These are phyloP conservation scores for Eueides isabella DNA, from an alignment of 1,140 invertebrate species.

Conservation along the genomic window DNA sequence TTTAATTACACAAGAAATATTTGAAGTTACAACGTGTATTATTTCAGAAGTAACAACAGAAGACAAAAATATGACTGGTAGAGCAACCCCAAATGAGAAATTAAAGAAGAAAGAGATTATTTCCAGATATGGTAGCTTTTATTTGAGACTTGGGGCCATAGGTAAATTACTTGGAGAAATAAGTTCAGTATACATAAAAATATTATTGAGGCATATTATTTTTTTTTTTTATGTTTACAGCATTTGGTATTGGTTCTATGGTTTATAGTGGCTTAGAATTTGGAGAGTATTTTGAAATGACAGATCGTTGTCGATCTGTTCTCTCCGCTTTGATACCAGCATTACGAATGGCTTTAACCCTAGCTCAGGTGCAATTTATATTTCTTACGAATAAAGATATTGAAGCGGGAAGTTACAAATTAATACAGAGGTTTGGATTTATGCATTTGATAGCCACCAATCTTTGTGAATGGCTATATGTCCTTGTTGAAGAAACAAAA, in stretches of 20 bases:
- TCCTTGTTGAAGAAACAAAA: conserved; percentile 91
- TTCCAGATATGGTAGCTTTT: conserved; percentile 88
- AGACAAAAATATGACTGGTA: conserved; percentile 60
- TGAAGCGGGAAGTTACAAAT: conserved; percentile 84
- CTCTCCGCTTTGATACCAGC: conserved; percentile 84
- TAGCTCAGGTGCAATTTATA: conserved; percentile 88
- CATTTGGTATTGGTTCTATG: conserved; percentile 88
- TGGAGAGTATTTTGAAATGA: conserved; percentile 86
- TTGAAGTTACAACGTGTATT: conserved; percentile 2
- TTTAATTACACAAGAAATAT: conserved; percentile 15
- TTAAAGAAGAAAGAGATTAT: conserved; percentile 71
- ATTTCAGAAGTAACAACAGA: conserved; percentile 60
- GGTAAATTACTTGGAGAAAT: conserved; percentile 65
- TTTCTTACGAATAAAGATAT: conserved; percentile 88
- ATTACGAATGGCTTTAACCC: conserved; percentile 85
- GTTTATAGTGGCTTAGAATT: conserved; percentile 88
- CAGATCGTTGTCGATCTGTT: conserved; percentile 83
- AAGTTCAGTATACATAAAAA: not conserved
- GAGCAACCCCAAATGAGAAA: conserved; percentile 64
- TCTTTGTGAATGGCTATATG: conserved; percentile 91
- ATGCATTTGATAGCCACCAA: conserved; percentile 94
- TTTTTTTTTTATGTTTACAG: conserved; percentile 61
- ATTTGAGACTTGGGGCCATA: conserved; percentile 90
- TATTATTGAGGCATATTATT: conserved; percentile 11
- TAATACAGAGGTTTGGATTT: conserved; percentile 88